Conservation (phyloP, 2,113 vertebrate genomes). For the Pardalotus punctatus region DNA sequence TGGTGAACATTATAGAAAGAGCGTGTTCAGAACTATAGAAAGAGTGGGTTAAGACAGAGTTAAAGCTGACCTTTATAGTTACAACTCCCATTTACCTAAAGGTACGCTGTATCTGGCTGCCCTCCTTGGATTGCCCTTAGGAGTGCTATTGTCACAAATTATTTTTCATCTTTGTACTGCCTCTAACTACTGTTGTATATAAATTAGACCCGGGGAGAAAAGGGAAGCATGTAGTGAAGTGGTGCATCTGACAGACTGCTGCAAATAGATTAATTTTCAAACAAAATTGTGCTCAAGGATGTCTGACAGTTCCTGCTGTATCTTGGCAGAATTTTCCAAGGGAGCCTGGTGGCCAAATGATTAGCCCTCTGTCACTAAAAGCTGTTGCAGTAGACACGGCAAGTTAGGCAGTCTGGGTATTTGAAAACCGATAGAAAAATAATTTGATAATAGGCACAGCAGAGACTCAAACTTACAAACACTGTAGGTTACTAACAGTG, state of each 20-base stretch:
- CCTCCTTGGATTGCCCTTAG: background rate
- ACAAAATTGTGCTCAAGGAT: background rate
- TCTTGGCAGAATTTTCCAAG: background rate
- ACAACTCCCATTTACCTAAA: background rate
- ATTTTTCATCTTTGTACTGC: background rate
- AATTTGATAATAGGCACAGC: background rate
- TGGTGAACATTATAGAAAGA: background rate
- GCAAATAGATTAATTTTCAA: slow-evolving; percentile 6
- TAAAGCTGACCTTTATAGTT: background rate
- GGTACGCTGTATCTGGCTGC: background rate
- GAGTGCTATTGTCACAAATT: background rate
- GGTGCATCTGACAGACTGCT: background rate
- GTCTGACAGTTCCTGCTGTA: background rate
- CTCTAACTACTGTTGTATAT: background rate
- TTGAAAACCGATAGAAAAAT: background rate
- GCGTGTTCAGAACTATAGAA: background rate
- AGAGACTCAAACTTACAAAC: background rate
- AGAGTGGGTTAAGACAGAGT: background rate
- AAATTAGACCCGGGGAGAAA: background rate
- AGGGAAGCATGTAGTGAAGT: background rate
- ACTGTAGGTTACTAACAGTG: background rate
- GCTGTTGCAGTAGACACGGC: background rate
- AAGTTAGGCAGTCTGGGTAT: background rate
- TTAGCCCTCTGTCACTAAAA: background rate
- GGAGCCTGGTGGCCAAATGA: background rate